These are phyloP conservation scores for Drosophila auraria DNA, from an alignment of 1,140 invertebrate species.

Conservation along the genomic window DNA sequence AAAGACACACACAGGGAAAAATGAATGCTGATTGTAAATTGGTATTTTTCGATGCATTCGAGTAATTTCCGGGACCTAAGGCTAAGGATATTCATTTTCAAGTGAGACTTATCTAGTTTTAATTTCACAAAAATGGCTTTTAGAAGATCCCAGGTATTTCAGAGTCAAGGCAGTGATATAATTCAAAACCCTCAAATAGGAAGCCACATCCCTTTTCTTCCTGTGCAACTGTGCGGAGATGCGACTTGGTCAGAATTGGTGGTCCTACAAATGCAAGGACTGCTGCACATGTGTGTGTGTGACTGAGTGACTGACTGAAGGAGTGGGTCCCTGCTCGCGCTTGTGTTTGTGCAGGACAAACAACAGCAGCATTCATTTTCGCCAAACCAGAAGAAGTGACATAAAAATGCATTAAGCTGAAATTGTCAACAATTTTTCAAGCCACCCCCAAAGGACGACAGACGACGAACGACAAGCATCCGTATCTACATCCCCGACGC, in stretches of 20 bases:
- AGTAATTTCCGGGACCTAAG: not conserved
- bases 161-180: too few relatives aligned
- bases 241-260: conserved; percentile 68
- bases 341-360: conserved; percentile 56
- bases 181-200: not conserved
- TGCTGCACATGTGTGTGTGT: conserved; percentile 52
- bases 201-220: not conserved
- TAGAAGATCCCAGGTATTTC: not conserved
- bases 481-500: conserved; percentile 50
- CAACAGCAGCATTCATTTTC: conserved; percentile 61
- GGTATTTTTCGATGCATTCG: not conserved
- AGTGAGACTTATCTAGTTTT: not conserved
- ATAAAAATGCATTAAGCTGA: conserved; percentile 82
- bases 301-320: conserved; percentile 31
- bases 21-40: not conserved
- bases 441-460: conserved; percentile 34
- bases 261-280: conserved; percentile 68
- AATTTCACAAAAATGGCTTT: not conserved
- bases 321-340: conserved; percentile 15
- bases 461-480: conserved; percentile 39
- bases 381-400: conserved; percentile 69
- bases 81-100: not conserved
- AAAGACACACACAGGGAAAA: conserved; percentile 45
- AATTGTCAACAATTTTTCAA: conserved; percentile 82
- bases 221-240: conserved; percentile 3